Percentiles rank a stretch among this genome's conserved stretches.
phyloP scores from a whole-genome alignment of 1,140 invertebrate species.

The Chelonus insularis region DNA sequence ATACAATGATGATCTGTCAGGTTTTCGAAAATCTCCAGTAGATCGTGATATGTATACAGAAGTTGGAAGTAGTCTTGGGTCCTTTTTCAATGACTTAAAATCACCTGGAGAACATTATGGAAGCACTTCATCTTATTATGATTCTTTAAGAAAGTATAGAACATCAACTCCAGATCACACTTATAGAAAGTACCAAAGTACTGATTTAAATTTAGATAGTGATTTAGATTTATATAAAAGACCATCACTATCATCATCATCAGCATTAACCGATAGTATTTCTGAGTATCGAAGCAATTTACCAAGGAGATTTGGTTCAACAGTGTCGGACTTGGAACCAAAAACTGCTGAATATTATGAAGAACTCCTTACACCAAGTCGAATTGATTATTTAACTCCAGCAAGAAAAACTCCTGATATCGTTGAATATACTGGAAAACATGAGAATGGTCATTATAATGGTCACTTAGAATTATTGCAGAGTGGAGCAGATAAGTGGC shows the following conservation, averaged over 20 bases:
- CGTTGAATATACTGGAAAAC: conserved; percentile 33
- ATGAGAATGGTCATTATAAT: conserved; percentile 45
- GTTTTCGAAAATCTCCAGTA: conserved; percentile 40
- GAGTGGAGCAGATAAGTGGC: conserved; percentile 32
- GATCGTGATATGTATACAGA: conserved; percentile 47
- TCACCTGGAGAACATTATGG: conserved; percentile 37
- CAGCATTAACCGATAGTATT: conserved; percentile 17
- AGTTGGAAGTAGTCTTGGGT: conserved; percentile 24
- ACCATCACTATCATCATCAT: conserved; percentile 16
- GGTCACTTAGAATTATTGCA: conserved; percentile 33
- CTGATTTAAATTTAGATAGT: conserved; percentile 38
- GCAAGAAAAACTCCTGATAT: conserved; percentile 31
- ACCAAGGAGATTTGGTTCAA: conserved; percentile 48
- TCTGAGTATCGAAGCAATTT: conserved; percentile 29
- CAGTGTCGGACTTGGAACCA: conserved; percentile 34
- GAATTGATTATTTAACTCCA: conserved; percentile 41
- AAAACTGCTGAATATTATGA: conserved; percentile 54
- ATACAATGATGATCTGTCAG: conserved; percentile 39
- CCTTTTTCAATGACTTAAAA: conserved; percentile 33
- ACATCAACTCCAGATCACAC: conserved; percentile 41
- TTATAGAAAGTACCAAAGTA: conserved; percentile 44
- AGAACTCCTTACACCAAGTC: conserved; percentile 48
- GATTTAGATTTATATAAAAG: conserved; percentile 34
- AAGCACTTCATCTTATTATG: conserved; percentile 41
- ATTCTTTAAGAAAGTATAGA: conserved; percentile 45